Evolutionary conservation across 37 sponge, comb jelly and placozoan genomes (phyloP).

Genomic region (Lycopodina hypogea): DNA sequence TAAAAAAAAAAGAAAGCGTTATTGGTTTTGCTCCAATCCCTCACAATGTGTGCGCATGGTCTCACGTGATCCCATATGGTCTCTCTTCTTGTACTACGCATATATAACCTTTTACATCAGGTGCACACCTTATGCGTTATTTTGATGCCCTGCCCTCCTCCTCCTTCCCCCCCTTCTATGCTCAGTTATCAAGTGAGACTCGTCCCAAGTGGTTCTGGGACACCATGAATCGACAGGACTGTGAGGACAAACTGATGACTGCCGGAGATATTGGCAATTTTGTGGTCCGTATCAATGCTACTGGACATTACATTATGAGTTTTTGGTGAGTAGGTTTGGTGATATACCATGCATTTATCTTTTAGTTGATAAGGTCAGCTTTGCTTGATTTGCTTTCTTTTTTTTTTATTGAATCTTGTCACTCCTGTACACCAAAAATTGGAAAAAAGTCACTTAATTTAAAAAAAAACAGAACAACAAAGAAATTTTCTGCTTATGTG

Average conservation of each 20-base stretch:
- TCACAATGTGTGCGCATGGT: too few relatives aligned
- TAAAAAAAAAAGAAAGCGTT: too few relatives aligned
- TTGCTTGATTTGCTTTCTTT: background rate
- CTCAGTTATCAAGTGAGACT: background rate
- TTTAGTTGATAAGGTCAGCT: too few relatives aligned
- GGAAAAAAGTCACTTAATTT: too few relatives aligned
- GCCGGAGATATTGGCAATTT: slow-evolving; percentile 61
- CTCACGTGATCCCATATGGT: too few relatives aligned
- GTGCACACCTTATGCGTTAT: too few relatives aligned
- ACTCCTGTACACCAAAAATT: background rate
- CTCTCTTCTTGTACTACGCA: too few relatives aligned
- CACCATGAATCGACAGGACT: slow-evolving; percentile 36
- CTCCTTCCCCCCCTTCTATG: background rate
- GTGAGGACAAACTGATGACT: slow-evolving; percentile 32
- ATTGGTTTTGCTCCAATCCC: too few relatives aligned
- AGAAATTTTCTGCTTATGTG: too few relatives aligned
- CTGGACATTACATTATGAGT: slow-evolving; percentile 55
- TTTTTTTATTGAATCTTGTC: background rate
- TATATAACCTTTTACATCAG: too few relatives aligned
- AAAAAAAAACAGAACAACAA: too few relatives aligned
- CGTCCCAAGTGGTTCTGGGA: slow-evolving; percentile 59
- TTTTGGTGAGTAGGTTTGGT: slow-evolving; percentile 47
- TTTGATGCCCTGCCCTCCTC: background rate
- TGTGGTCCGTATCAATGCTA: slow-evolving; percentile 44
- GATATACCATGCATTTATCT: too few relatives aligned